phyloP scores from a whole-genome alignment of 2,888 invertebrate genomes.

The Drosophila demipolita region DNA sequence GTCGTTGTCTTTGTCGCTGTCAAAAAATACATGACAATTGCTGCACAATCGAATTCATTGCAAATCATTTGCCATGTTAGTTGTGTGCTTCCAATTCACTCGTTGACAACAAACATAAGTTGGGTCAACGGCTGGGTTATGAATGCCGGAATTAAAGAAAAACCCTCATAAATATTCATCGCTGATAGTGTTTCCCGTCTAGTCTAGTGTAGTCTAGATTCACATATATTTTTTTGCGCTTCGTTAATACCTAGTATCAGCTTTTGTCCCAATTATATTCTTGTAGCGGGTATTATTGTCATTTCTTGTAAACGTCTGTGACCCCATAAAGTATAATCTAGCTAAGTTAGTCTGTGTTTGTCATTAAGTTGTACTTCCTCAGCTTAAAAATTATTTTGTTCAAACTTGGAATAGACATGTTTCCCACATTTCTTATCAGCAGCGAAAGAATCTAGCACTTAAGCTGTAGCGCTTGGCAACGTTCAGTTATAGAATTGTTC shows the following conservation, averaged over 20 bases:
- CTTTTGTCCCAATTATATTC: not conserved
- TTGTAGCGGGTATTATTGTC: not conserved
- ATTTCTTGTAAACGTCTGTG: not conserved
- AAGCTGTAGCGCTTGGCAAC: constrained; percentile 35
- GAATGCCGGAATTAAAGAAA: constrained; percentile 1
- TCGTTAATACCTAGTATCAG: not conserved
- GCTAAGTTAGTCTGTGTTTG: not conserved
- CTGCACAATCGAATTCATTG: constrained; percentile 19
- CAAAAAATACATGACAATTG: constrained; percentile 17
- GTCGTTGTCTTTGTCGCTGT: constrained; percentile 8
- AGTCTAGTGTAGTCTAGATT: not conserved
- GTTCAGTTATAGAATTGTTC: constrained; percentile 72
- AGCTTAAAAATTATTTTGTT: not conserved
- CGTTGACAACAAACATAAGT: constrained; percentile 8
- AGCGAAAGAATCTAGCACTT: constrained; percentile 38
- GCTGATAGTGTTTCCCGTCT: constrained; percentile 5
- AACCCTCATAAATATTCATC: constrained; percentile 21
- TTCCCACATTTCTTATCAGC: constrained; percentile 49
- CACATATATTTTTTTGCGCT: not conserved
- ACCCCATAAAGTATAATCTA: not conserved
- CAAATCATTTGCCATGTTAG: constrained; percentile 15
- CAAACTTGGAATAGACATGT: constrained; percentile 7
- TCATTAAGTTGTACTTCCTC: not conserved
- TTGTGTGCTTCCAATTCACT: constrained; percentile 27
- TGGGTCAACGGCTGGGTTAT: constrained; percentile 55